Evolutionary conservation across 2,797 vertebrate genomes (phyloP).

Genomic region (Crenuchus spilurus): DNA sequence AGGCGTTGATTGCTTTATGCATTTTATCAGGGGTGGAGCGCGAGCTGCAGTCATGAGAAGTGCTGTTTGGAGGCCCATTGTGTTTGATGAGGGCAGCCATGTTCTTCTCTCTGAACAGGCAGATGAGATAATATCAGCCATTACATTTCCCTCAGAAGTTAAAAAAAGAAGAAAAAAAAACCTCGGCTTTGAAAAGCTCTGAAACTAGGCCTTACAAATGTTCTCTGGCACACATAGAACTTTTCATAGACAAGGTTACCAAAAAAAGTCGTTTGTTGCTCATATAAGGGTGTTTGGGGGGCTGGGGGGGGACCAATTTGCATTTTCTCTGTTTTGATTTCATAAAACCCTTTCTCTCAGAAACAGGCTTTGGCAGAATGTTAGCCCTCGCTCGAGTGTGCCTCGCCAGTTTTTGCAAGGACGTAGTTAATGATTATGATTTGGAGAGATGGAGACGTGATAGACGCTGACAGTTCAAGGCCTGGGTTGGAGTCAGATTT

Average conservation of each 20-base stretch:
- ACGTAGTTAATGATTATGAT: constrained; percentile 71
- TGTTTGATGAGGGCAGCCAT: constrained; percentile 68
- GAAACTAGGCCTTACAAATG: constrained; percentile 49
- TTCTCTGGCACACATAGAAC: constrained; percentile 1
- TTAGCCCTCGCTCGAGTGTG: constrained; percentile 8
- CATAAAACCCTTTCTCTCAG: background rate
- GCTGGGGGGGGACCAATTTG: no score
- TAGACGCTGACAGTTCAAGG: constrained; percentile 65
- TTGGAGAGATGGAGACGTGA: constrained; percentile 61
- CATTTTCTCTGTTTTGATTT: background rate
- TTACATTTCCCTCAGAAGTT: constrained; percentile 71
- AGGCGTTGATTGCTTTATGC: constrained; percentile 63
- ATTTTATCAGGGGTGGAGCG: constrained; percentile 63
- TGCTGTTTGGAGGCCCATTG: constrained; percentile 50
- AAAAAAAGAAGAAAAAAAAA: constrained; percentile 55
- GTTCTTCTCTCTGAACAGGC: constrained; percentile 63
- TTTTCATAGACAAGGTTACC: constrained; percentile 5
- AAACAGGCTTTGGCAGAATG: background rate
- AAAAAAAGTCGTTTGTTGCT: background rate
- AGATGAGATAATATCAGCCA: constrained; percentile 73
- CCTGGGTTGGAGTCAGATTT: constrained; percentile 67
- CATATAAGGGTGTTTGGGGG: background rate
- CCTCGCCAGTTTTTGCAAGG: constrained; percentile 55
- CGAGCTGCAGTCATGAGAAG: constrained; percentile 61
- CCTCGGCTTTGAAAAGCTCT: constrained; percentile 49